Base-by-base conservation (phyloP, 37 sponge, comb jelly and placozoan genomes). In the Theonella swinhoei region DNA sequence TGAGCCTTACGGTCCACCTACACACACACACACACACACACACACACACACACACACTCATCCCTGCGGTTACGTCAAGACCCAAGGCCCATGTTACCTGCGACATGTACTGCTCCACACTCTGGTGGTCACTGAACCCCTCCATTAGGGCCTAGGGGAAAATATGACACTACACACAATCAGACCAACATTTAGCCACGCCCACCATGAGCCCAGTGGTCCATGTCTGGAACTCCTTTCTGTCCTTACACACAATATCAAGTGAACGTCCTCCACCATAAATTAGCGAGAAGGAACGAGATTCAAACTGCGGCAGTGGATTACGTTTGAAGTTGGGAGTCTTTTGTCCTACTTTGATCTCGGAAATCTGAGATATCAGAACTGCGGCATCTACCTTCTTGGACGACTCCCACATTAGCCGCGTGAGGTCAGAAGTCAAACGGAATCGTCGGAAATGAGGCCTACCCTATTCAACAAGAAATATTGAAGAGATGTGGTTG, bases 231-330 rank as follows among this genome's bases (percentile, higher is more conserved):
- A 75, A 96, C 74, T 96, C 94, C 39, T 58, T 70, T 70, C 86
- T 85, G 73, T 94, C 90, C 74, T 86, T 91, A 76, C 97, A 96
- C 22, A 96, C 88, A 19, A 96, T 72, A 54, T 96, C 97, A 34
- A 96, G 81, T 20, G 94, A 91, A 0, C 90, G 81, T 26, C 79
- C 80, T 22, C 74, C 83, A 24, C 84, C 82, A 40, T 95, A 95
- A 19, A 95, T 62, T 35, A 91, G 80, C 23, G 95, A 95, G 74
- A 95, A 95, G 3, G 95, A 95, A 38, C 89, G 84, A 20, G 88
- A 64, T 88, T 96, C 94, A 73, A 69, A 94, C 72, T 85, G 88
- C n/a, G 94, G 97, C 19, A 94, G 64, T 42, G 92, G 94, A 42
- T 83, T 90, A 35, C 74, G 82, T 79, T 88, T 83, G 80, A 96